These are phyloP conservation scores for Tetragonula clypearis DNA, from an alignment of 1,140 invertebrate genomes.

Conservation along the genomic window DNA sequence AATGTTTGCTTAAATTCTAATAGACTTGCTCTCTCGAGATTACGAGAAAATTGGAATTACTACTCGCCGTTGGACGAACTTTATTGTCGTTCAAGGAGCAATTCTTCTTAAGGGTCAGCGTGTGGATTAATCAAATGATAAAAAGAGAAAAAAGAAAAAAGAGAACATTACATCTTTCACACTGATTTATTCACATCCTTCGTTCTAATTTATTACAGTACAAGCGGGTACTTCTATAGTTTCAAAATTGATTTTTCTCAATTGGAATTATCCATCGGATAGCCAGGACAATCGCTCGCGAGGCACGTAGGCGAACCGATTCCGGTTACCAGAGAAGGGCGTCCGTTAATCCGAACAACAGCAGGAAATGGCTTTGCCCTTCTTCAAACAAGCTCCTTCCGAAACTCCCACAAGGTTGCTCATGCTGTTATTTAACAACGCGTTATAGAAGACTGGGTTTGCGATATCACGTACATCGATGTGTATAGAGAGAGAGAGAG, in stretches of 20 bases:
- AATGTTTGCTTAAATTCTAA: background rate
- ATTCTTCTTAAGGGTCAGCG: background rate
- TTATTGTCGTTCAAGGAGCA: background rate
- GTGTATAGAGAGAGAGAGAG: background rate
- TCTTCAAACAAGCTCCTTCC: conserved; percentile 34
- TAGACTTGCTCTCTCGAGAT: background rate
- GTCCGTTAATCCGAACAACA: conserved; percentile 6
- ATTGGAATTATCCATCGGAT: background rate
- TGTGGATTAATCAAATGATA: background rate
- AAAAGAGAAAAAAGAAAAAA: too few relatives aligned
- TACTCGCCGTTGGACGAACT: background rate
- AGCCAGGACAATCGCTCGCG: background rate
- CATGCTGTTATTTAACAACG: conserved; percentile 56
- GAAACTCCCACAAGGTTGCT: conserved; percentile 44
- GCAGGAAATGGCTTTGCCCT: background rate
- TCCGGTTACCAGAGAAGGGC: background rate
- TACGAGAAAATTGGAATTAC: background rate
- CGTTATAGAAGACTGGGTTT: conserved; percentile 9
- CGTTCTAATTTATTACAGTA: too few relatives aligned
- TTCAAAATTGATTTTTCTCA: background rate
- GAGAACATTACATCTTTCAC: too few relatives aligned
- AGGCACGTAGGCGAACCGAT: background rate
- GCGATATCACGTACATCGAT: conserved; percentile 55
- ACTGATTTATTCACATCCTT: background rate
- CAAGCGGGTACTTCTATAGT: background rate